Evolutionary conservation across 2,888 invertebrate species (phyloP).

Genomic region (Odontothrips loti): DNA sequence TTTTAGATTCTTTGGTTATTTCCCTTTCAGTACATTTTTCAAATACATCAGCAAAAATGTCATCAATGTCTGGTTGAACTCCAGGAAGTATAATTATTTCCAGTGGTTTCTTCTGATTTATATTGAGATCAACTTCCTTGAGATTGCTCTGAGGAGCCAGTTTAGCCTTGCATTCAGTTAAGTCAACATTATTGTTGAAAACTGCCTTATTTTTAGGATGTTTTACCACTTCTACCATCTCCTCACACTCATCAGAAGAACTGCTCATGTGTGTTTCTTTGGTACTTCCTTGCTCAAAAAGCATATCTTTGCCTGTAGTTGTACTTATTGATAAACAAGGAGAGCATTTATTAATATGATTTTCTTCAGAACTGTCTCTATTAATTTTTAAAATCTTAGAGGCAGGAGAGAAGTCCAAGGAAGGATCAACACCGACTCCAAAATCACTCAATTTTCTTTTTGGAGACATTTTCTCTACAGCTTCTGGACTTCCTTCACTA

Average conservation of each 20-base stretch:
- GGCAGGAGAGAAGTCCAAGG: background rate
- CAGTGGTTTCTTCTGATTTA: background rate
- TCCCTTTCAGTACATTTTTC: conserved; percentile 36
- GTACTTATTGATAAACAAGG: background rate
- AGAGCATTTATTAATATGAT: background rate
- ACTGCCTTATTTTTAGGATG: background rate
- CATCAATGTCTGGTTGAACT: conserved; percentile 38
- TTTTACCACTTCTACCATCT: conserved; percentile 32
- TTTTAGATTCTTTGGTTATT: background rate
- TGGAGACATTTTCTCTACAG: background rate
- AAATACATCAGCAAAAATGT: conserved; percentile 42
- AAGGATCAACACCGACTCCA: background rate
- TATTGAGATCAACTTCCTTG: background rate
- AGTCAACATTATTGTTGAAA: too few species aligned
- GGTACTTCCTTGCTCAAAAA: background rate
- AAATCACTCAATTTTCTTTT: background rate
- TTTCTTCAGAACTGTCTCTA: conserved; percentile 33
- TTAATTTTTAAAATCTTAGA: conserved; percentile 28
- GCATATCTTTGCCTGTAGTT: background rate
- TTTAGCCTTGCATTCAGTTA: too few species aligned
- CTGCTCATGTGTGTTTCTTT: background rate
- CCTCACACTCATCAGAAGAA: background rate
- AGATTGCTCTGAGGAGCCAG: too few species aligned
- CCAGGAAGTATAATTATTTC: background rate
- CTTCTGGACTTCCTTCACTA: conserved; percentile 10